Evolutionary conservation across 2,113 vertebrate genomes (phyloP), one percentile per base, ranked within the genome.

Genomic region (Piliocolobus tephrosceles): DNA sequence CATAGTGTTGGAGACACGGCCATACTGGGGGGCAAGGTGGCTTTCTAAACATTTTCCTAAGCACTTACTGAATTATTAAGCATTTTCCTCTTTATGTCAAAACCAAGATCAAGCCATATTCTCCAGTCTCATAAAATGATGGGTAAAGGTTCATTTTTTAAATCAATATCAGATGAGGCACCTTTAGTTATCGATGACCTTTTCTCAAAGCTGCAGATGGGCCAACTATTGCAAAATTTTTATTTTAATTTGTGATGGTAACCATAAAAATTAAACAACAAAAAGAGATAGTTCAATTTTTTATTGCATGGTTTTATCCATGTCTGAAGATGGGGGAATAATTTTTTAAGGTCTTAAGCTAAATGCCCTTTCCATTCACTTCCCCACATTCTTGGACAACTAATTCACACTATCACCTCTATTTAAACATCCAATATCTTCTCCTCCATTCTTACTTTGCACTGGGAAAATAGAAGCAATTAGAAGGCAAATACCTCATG

Each of bases 191-290:
- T 55, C n/a, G 76, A 13, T 87, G 73, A 84, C 16, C 11, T 95
- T 88, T 88, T 80, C 64, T 92, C 61, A 89, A 88, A 97, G 78
- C 45, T 79, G 23, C 18, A 83, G n/a, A 78, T 81, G 22, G 68
- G 38, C 32, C 75, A 35, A 85, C 50, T 85, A 83, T n/a, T 85
- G 66, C 3, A 95, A 45, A 35, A 43, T 80, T 94, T 85, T 4
- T 84, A 75, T 94, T 94, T 95, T 97, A 70, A 95, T 94, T 92
- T 90, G 88, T 75, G 57, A 84, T 78, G 23, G 5, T 91, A 84
- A 16, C 75, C 22, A 9, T 52, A 81, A 79, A 55, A 96, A 43
- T 72, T 82, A 88, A 94, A 61, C 66, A 95, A 87, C 68, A 92
- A 83, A 89, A 95, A 70, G 23, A 45, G 17, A 88, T 38, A 10